These are phyloP conservation scores for Proales similis DNA, from an alignment of 1,140 invertebrate species.

Conservation along the genomic window DNA sequence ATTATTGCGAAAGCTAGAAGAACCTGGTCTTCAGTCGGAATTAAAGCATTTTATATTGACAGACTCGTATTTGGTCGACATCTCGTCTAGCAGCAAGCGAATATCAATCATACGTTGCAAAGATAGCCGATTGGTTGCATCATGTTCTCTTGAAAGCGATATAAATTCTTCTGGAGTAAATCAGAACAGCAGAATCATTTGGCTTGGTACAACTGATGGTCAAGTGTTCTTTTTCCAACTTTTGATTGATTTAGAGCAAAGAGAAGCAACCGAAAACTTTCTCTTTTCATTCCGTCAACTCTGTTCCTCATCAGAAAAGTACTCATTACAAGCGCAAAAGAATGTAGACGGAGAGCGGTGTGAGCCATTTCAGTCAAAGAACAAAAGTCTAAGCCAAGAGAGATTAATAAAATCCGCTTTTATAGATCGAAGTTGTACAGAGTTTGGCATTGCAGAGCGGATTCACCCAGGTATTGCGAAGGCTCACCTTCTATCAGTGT, in stretches of 20 bases:
- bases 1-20: conserved; percentile 1
- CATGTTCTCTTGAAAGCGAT: neutral
- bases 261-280: conserved; percentile 16
- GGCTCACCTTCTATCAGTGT: conserved; percentile 1
- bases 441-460: too few relatives aligned
- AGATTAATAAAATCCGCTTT: too few relatives aligned
- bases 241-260: conserved; percentile 27
- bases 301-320: too few relatives aligned
- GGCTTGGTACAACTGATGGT: conserved; percentile 19
- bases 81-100: conserved; percentile 1
- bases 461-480: conserved; percentile 14
- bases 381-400: too few relatives aligned
- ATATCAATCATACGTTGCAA: conserved; percentile 18
- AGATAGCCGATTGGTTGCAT: conserved; percentile 4
- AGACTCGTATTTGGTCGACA: conserved; percentile 3
- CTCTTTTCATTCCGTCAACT: too few relatives aligned
- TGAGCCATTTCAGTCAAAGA: too few relatives aligned
- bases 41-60: conserved; percentile 25
- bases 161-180: conserved; percentile 2
- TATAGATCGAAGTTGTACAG: too few relatives aligned
- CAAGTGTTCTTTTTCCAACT: conserved; percentile 20
- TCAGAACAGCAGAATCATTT: conserved; percentile 1
- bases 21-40: neutral
- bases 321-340: too few relatives aligned
- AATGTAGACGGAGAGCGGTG: too few relatives aligned